phyloP scores from a whole-genome alignment of 2,113 vertebrate genomes.

The Phylloscopus trochilus region DNA sequence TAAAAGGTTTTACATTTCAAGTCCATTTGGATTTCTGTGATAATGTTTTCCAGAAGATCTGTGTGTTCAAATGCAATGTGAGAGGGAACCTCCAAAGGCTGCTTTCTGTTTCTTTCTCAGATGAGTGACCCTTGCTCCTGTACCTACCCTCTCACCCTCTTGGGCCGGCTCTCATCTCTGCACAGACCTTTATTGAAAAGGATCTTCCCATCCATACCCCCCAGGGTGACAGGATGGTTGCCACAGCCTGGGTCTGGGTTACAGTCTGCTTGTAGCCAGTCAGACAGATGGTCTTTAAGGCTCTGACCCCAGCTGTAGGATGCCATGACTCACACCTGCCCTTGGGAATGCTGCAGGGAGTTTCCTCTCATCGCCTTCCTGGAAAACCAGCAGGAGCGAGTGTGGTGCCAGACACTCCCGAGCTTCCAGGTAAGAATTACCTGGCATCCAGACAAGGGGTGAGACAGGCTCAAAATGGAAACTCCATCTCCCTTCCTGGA shows the following conservation, averaged over 20 bases:
- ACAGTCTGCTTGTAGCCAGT: not conserved
- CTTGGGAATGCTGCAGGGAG: not conserved
- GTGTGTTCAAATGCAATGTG: not conserved
- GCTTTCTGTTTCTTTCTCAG: not conserved
- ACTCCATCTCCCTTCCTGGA: not conserved
- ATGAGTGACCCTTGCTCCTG: not conserved
- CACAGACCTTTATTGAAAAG: not conserved
- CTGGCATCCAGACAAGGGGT: constrained; percentile 21
- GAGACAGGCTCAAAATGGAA: not conserved
- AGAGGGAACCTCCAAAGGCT: not conserved
- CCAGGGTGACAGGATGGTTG: fast-evolving
- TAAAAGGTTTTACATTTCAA: not conserved
- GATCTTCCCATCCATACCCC: not conserved
- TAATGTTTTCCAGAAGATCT: not conserved
- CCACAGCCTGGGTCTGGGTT: not conserved
- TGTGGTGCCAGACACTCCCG: not conserved
- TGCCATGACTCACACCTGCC: constrained; percentile 33
- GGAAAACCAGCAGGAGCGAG: constrained; percentile 45
- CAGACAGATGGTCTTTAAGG: not conserved
- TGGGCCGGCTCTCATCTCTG: fast-evolving
- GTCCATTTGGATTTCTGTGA: not conserved
- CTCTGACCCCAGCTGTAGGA: constrained; percentile 9
- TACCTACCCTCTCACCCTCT: not conserved
- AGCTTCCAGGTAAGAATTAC: constrained; percentile 50
- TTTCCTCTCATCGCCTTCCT: constrained; percentile 16